Conservation (phyloP, 1,140 invertebrate species). For the Asbolus verrucosus region DNA sequence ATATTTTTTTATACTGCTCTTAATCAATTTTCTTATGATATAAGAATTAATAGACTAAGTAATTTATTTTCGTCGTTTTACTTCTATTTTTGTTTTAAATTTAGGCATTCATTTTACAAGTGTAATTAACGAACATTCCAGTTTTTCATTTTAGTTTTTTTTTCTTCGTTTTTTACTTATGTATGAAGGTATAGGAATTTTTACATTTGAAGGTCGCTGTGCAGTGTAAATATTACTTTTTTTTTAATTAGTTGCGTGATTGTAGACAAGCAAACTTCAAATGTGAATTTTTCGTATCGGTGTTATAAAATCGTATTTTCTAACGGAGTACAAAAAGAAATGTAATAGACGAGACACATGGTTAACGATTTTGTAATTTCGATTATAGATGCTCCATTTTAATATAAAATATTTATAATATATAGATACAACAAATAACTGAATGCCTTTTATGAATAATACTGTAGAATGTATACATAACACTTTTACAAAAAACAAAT, state of each 20-base stretch:
- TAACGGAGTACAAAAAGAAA: slow-evolving; percentile 54
- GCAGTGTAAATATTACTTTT: slow-evolving; percentile 41
- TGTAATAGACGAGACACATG: slow-evolving; percentile 2
- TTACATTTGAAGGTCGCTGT: slow-evolving; percentile 51
- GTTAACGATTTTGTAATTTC: slow-evolving; percentile 58
- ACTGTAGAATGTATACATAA: slow-evolving; percentile 64
- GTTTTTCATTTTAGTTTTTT: slow-evolving; percentile 43
- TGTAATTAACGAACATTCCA: slow-evolving; percentile 54
- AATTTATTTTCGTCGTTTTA: slow-evolving; percentile 55
- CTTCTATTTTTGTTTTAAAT: slow-evolving; percentile 51
- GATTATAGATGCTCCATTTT: slow-evolving; percentile 53
- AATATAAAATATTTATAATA: slow-evolving; percentile 62
- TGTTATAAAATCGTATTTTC: slow-evolving; percentile 57
- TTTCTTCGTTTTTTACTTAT: too few relatives aligned
- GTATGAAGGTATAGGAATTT: slow-evolving; percentile 32
- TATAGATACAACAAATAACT: slow-evolving; percentile 63
- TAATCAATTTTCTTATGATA: slow-evolving; percentile 51
- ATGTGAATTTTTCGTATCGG: slow-evolving; percentile 49
- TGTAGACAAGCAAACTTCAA: slow-evolving; percentile 47
- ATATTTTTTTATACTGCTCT: slow-evolving; percentile 56
- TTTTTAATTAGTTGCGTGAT: slow-evolving; percentile 50
- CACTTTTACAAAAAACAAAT: slow-evolving; percentile 64
- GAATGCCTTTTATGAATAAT: slow-evolving; percentile 65
- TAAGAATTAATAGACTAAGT: slow-evolving; percentile 48
- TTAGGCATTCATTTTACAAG: slow-evolving; percentile 56